These are phyloP conservation scores for Drosophila ogumai DNA, from an alignment of 1,140 invertebrate genomes.

Conservation along the genomic window DNA sequence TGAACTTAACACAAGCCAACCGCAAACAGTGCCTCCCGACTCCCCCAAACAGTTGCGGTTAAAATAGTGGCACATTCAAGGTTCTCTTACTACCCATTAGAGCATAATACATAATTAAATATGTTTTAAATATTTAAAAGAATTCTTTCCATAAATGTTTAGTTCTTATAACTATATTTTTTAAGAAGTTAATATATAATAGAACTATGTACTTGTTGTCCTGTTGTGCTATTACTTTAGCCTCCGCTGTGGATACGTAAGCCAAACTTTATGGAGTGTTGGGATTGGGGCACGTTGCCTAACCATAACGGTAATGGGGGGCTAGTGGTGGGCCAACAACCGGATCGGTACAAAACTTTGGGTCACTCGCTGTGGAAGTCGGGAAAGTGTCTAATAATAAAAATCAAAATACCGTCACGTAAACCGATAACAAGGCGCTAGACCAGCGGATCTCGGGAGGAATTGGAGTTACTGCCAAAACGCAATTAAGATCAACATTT, in stretches of 20 bases:
- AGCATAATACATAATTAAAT: not conserved
- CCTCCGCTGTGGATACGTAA: constrained; percentile 29
- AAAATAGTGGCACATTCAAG: not conserved
- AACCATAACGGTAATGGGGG: constrained; percentile 68
- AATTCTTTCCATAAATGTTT: not conserved
- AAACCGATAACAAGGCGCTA: constrained; percentile 74
- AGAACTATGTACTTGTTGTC: not conserved
- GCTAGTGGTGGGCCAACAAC: constrained; percentile 39
- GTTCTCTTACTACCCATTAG: not conserved
- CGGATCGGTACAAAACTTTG: constrained; percentile 37
- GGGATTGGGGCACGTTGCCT: constrained; percentile 67
- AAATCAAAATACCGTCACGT: constrained; percentile 79
- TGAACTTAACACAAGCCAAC: constrained; percentile 71
- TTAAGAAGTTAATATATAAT: not conserved
- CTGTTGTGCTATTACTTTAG: constrained; percentile 1
- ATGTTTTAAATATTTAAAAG: not conserved
- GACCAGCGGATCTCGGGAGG: constrained; percentile 14
- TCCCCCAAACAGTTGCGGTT: constrained; percentile 1
- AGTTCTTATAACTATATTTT: no score
- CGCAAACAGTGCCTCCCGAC: constrained; percentile 53
- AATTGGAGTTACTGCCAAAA: constrained; percentile 49
- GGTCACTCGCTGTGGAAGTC: constrained; percentile 59
- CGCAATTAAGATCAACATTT: constrained; percentile 80
- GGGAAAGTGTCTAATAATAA: constrained; percentile 52
- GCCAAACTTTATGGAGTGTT: constrained; percentile 71